Evolutionary conservation across 2,888 invertebrate species (phyloP).

Genomic region (Bembecia ichneumoniformis): DNA sequence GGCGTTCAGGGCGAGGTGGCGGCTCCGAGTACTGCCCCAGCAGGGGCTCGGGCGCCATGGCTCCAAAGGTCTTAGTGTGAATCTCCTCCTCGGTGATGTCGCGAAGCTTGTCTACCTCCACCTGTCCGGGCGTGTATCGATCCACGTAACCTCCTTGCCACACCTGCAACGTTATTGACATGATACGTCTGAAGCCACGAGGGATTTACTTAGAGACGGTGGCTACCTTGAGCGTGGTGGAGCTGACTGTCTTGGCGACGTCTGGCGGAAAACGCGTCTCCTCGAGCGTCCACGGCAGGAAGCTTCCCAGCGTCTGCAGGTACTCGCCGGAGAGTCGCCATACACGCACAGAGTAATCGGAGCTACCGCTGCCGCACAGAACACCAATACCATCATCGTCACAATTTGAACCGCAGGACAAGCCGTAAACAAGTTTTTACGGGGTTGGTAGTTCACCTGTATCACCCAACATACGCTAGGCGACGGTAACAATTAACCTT

Average conservation of each 20-base stretch:
- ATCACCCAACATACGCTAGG: too few species aligned
- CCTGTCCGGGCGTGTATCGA: constrained; percentile 63
- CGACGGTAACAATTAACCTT: too few species aligned
- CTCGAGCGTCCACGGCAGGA: constrained; percentile 73
- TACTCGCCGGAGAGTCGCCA: constrained; percentile 82
- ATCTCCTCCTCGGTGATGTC: constrained; percentile 55
- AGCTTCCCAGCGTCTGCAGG: constrained; percentile 82
- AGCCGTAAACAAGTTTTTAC: too few species aligned
- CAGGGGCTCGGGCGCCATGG: constrained; percentile 65
- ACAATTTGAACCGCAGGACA: too few species aligned
- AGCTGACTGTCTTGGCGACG: constrained; percentile 80
- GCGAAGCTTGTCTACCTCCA: constrained; percentile 44
- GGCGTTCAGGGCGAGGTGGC: constrained; percentile 63
- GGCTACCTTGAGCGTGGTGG: constrained; percentile 80
- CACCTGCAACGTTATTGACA: too few species aligned
- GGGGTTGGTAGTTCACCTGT: too few species aligned
- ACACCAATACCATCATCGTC: neutral
- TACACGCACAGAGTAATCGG: constrained; percentile 80
- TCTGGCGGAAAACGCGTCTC: constrained; percentile 79
- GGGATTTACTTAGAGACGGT: too few species aligned
- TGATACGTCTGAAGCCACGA: too few species aligned
- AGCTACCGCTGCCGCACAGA: constrained; percentile 68
- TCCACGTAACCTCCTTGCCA: constrained; percentile 64
- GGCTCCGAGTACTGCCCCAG: constrained; percentile 73
- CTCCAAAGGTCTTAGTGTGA: constrained; percentile 65